Evolutionary conservation across 2,888 invertebrate species (phyloP), one percentile per base, ranked within the genome.

Genomic region (Cephonodes hylas): DNA sequence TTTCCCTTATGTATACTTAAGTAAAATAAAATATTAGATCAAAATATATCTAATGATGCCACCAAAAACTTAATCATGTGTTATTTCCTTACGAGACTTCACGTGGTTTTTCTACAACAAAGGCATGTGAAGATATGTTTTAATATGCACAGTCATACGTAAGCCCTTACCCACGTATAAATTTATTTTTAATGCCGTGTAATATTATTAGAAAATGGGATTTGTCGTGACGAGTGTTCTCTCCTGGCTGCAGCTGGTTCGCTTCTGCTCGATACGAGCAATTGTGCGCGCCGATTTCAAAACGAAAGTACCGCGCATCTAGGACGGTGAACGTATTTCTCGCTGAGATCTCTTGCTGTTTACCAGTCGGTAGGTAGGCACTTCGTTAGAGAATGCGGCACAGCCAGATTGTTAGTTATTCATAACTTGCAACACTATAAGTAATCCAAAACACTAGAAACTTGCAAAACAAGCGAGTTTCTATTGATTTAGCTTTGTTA

Each of bases 321-420:
- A 88, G 91, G 91, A 88, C 91, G 91, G 91, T 91, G 91, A 92
- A 91, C 91, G 91, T 91, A 90, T 88, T 90, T 88, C 89, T 88
- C 86, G 86, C 70, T 73, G 84, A 84, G 88, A 90, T 89, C 88
- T 91, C 88, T 88, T 90, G 89, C 89, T 86, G 89, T 89, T 88
- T 87, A 88, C 80, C 85, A 83, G 79, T 80, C 74, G 77, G 80
- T 80, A 62, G 73, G 73, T 70, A 76, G 78, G 73, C 78, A 85
- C 84, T 83, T 83, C 84, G 86, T 81, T 80, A 80, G 84, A 82
- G 84, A 85, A 85, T 84, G 84, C 84, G 80, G 84, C 84, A 77
- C 76, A 82, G 86, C 83, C 80, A 85, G 88, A 85, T 86, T 80
- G 80, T 83, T 79, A 84, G 86, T 83, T 87, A 87, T 87, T 87